Evolutionary conservation across 2,888 invertebrate species (phyloP).

Genomic region (Nomada ferruginata): DNA sequence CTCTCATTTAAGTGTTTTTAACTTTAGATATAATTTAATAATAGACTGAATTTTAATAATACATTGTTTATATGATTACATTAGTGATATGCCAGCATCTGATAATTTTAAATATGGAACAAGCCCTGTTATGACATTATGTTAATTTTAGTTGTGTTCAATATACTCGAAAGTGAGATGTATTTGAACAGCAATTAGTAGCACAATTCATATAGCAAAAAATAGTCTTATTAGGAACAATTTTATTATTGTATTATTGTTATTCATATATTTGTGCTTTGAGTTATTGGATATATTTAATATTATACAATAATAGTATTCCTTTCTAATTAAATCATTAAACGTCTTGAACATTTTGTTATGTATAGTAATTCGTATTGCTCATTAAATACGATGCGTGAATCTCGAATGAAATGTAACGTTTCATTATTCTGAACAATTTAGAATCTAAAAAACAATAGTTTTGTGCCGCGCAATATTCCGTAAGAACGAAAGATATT

Average conservation of each 20-base stretch:
- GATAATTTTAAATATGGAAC: slow-evolving; percentile 35
- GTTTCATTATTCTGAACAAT: slow-evolving; percentile 28
- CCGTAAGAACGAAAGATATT: slow-evolving; percentile 12
- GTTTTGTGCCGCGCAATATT: slow-evolving; percentile 38
- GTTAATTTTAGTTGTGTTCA: slow-evolving; percentile 38
- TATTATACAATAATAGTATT: slow-evolving; percentile 9
- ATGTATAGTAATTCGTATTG: not conserved
- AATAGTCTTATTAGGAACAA: slow-evolving; percentile 26
- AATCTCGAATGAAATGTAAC: slow-evolving; percentile 18
- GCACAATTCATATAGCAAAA: slow-evolving; percentile 33
- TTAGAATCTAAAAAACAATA: slow-evolving; percentile 27
- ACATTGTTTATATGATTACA: slow-evolving; percentile 38
- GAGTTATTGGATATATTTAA: slow-evolving; percentile 8
- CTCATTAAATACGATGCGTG: slow-evolving; percentile 13
- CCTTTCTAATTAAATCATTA: slow-evolving; percentile 5
- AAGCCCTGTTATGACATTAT: slow-evolving; percentile 40
- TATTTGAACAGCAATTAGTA: slow-evolving; percentile 41
- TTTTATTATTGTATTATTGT: slow-evolving; percentile 20
- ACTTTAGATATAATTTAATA: slow-evolving; percentile 56
- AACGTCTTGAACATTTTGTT: slow-evolving; percentile 13
- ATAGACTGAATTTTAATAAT: slow-evolving; percentile 64
- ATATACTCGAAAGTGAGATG: slow-evolving; percentile 1
- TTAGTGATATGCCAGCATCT: slow-evolving; percentile 6
- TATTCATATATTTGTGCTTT: slow-evolving; percentile 18
- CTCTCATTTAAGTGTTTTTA: slow-evolving; percentile 42